Conservation (phyloP, 2,797 vertebrate genomes). For the Myiotriccus ornatus region DNA sequence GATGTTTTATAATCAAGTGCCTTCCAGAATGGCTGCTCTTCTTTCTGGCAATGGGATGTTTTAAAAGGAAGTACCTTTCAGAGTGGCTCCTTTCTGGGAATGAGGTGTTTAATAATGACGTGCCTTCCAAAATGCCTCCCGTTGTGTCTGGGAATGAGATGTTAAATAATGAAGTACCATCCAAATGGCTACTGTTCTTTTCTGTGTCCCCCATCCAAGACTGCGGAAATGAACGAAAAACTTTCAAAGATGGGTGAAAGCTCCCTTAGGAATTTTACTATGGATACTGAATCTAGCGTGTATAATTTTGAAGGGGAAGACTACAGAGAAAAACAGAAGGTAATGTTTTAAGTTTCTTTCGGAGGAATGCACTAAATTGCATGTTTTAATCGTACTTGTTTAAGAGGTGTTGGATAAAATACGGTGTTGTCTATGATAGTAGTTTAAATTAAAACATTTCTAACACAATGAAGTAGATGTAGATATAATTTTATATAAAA, state of each 20-base stretch:
- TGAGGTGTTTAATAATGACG: not conserved
- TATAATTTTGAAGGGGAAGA: conserved; percentile 99
- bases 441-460: not conserved
- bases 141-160: not conserved
- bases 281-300: conserved; percentile 96
- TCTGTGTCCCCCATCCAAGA: conserved; percentile 73
- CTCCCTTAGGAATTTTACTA: conserved; percentile 94
- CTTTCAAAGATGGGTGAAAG: conserved; percentile 93
- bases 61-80: not conserved
- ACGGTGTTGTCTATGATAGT: not conserved
- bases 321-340: conserved; percentile 99
- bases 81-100: not conserved
- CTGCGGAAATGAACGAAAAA: conserved; percentile 95
- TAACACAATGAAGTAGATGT: not conserved
- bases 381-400: not conserved
- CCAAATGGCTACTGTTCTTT: not conserved
- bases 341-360: conserved; percentile 50
- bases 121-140: conserved; percentile 7
- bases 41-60: not conserved
- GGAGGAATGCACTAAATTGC: not conserved
- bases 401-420: not conserved
- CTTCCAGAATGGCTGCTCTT: not conserved
- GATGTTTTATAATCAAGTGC: not conserved
- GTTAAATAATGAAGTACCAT: not conserved
- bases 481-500: not conserved